These are phyloP conservation scores for Trachelus troglodyta DNA, from an alignment of 2,888 invertebrate genomes.

Conservation along the genomic window DNA sequence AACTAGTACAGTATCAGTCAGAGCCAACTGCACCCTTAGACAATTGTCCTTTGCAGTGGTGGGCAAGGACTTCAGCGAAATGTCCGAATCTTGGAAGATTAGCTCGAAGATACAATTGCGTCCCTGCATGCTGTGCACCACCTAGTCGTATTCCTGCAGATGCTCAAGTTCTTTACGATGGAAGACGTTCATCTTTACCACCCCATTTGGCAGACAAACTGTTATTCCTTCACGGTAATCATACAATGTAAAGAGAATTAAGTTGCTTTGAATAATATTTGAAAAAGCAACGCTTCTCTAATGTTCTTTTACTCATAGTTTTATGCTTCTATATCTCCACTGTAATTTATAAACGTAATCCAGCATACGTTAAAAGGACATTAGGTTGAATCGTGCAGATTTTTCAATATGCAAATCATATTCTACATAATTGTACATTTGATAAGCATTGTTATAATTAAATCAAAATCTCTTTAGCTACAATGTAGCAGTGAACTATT, in stretches of 20 bases:
- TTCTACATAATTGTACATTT: neutral
- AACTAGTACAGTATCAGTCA: conserved; percentile 66
- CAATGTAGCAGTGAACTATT: neutral
- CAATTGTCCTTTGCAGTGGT: conserved; percentile 67
- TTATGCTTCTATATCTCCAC: neutral
- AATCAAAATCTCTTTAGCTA: neutral
- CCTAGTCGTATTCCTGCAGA: conserved; percentile 62
- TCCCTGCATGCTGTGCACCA: conserved; percentile 66
- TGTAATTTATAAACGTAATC: neutral
- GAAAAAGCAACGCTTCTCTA: neutral
- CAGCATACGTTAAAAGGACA: neutral
- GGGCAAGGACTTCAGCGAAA: conserved; percentile 61
- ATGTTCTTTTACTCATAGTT: neutral
- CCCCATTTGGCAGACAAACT: conserved; percentile 63
- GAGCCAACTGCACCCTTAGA: conserved; percentile 65
- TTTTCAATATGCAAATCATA: neutral
- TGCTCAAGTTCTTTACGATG: conserved; percentile 59
- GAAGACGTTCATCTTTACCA: conserved; percentile 61
- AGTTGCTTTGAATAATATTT: neutral
- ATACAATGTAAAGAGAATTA: conserved; percentile 39
- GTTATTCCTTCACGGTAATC: conserved; percentile 63
- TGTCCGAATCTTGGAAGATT: conserved; percentile 65
- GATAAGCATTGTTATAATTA: neutral
- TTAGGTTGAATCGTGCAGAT: neutral
- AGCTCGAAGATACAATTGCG: conserved; percentile 65